These are phyloP conservation scores for Slavum lentiscoides DNA, from an alignment of 2,888 invertebrate genomes.

Conservation along the genomic window DNA sequence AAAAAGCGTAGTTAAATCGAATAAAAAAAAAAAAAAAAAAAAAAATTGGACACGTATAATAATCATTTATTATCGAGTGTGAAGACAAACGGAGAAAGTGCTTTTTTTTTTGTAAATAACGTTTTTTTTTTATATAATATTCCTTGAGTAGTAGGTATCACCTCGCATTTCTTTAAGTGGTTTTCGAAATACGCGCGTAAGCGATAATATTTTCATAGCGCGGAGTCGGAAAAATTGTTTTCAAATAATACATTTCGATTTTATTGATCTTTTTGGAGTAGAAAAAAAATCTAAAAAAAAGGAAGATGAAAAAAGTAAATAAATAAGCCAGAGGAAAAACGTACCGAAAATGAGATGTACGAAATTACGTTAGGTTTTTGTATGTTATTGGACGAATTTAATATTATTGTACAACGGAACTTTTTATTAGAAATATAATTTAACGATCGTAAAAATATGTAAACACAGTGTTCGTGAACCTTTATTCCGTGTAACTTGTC, in stretches of 20 bases:
- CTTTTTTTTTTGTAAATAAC: neutral
- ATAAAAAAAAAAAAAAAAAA: no score
- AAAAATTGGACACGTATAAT: neutral
- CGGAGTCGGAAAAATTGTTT: slow-evolving; percentile 1
- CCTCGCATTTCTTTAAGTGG: neutral
- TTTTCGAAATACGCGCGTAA: neutral
- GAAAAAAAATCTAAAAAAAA: neutral
- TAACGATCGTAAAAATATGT: neutral
- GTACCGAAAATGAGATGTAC: neutral
- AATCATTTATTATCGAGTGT: neutral
- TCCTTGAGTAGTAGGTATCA: neutral
- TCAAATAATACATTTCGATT: neutral
- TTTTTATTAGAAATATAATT: neutral
- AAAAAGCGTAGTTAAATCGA: no score
- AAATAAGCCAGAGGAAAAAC: neutral
- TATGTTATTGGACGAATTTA: neutral
- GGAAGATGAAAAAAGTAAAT: neutral
- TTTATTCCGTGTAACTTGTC: neutral
- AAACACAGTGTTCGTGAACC: neutral
- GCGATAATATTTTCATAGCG: neutral
- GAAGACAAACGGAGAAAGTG: neutral
- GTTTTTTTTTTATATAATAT: neutral
- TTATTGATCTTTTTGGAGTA: slow-evolving; percentile 14
- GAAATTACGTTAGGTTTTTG: no score
- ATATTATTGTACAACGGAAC: neutral